Evolutionary conservation across 2,888 invertebrate species (phyloP).

Genomic region (Ryuthela nishihirai): DNA sequence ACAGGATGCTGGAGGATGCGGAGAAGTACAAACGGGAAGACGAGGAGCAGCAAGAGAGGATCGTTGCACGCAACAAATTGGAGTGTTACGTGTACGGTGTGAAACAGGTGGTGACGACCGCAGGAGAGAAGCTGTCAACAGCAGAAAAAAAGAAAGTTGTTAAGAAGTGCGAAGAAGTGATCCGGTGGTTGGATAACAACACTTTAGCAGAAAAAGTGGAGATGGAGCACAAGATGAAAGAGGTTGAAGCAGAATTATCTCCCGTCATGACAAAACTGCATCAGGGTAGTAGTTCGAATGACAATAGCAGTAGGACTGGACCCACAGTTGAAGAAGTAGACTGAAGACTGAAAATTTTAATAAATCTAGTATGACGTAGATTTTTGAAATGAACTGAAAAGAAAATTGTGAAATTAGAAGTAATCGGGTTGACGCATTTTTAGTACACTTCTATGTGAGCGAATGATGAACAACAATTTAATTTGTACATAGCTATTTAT

Average conservation of each 20-base stretch:
- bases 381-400: too few relatives aligned
- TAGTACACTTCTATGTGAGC: too few relatives aligned
- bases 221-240: slow-evolving; percentile 70
- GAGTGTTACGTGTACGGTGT: slow-evolving; percentile 67
- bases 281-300: slow-evolving; percentile 12
- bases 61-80: slow-evolving; percentile 67
- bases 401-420: too few relatives aligned
- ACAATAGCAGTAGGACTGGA: slow-evolving; percentile 44
- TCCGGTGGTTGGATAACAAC: slow-evolving; percentile 76
- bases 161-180: slow-evolving; percentile 56
- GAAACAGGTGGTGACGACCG: slow-evolving; percentile 61
- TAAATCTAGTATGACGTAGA: too few relatives aligned
- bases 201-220: slow-evolving; percentile 72
- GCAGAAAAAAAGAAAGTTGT: slow-evolving; percentile 65
- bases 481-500: too few relatives aligned
- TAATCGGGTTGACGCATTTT: too few relatives aligned
- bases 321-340: slow-evolving; percentile 59
- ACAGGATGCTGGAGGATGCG: slow-evolving; percentile 75
- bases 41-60: slow-evolving; percentile 63
- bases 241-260: slow-evolving; percentile 68
- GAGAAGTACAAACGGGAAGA: slow-evolving; percentile 72
- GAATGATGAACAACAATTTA: too few relatives aligned
- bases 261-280: slow-evolving; percentile 66
- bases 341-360: too few relatives aligned
- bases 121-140: slow-evolving; percentile 54